Evolutionary conservation across 1,140 invertebrate species (phyloP), one percentile per base, ranked within the genome.

Genomic region (Penaeus vannamei): DNA sequence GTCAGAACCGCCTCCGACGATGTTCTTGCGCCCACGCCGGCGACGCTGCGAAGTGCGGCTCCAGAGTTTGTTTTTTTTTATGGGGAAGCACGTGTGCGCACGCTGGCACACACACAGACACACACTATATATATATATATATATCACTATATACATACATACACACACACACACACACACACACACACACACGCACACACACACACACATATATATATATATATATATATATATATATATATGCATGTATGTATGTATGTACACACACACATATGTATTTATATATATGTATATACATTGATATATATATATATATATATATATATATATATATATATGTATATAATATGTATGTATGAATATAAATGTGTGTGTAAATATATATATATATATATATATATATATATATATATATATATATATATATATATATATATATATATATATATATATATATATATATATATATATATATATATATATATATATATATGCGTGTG

Each of bases 91-190:
- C 46, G 10, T 8, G 10, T 8, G 10, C 46, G 10, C 46, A 53
- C 46, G 10, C 46, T 5, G 3, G 10, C 46, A 53, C 46, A 53
- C 46, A 53, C 46, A 53, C 46, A 53, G 3, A 53, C 46, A 53
- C 46, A 53, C 46, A 53, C 46, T 8, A 53, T 8, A 53, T 8
- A 53, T 8, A 53, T 8, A 53, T 8, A 53, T 8, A 53, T 8
- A 53, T 8, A 53, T 8, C 3, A 2, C 3, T 8, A 53, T 10
- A 32, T 32, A 76, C n/a, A 76, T 32, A 76, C n/a, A 76, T 32
- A 76, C n/a, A 76, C n/a, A 76, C n/a, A 76, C n/a, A 76, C n/a
- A 76, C n/a, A 76, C n/a, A 76, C n/a, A 76, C n/a, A 76, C n/a
- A 76, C n/a, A 76, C n/a, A 76, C n/a, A 76, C n/a, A 32, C n/a